Evolutionary conservation across 2,797 vertebrate species (phyloP).

Genomic region (Champsocephalus esox): DNA sequence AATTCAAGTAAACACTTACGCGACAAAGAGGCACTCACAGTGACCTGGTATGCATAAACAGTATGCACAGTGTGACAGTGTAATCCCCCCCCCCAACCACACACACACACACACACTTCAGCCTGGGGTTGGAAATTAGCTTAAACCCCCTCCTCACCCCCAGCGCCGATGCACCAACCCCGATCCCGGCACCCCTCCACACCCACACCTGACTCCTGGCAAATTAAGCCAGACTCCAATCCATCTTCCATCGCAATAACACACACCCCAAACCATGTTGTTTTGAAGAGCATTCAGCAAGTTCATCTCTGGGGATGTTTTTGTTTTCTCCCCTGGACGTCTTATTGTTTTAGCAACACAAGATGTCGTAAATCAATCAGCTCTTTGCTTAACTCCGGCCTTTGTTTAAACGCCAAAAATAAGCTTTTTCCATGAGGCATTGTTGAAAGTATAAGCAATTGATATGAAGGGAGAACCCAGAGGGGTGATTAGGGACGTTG

Average conservation of each 20-base stretch:
- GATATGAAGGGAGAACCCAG: constrained; percentile 20
- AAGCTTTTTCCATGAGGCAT: constrained; percentile 41
- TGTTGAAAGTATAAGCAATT: constrained; percentile 5
- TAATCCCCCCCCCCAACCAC: constrained; percentile 82
- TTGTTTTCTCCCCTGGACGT: constrained; percentile 33
- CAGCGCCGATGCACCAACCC: constrained; percentile 42
- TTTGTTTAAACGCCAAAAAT: constrained; percentile 51
- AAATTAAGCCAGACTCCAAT: constrained; percentile 89
- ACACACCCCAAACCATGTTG: constrained; percentile 46
- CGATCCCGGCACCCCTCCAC: background rate
- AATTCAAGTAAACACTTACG: constrained; percentile 95
- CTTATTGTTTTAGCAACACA: constrained; percentile 67
- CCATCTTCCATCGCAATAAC: constrained; percentile 87
- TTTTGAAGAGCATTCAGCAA: constrained; percentile 57
- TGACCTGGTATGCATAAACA: constrained; percentile 94
- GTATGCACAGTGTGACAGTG: constrained; percentile 92
- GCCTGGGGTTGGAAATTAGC: constrained; percentile 83
- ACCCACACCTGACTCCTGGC: constrained; percentile 79
- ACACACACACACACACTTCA: constrained; percentile 69
- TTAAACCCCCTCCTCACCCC: constrained; percentile 45
- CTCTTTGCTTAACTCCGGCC: constrained; percentile 25
- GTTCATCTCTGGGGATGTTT: constrained; percentile 65
- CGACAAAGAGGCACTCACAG: constrained; percentile 96
- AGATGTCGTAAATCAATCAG: constrained; percentile 51
- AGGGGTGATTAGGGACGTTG: background rate